These are phyloP conservation scores for Nomada fabriciana DNA, from an alignment of 2,888 invertebrate species.

Conservation along the genomic window DNA sequence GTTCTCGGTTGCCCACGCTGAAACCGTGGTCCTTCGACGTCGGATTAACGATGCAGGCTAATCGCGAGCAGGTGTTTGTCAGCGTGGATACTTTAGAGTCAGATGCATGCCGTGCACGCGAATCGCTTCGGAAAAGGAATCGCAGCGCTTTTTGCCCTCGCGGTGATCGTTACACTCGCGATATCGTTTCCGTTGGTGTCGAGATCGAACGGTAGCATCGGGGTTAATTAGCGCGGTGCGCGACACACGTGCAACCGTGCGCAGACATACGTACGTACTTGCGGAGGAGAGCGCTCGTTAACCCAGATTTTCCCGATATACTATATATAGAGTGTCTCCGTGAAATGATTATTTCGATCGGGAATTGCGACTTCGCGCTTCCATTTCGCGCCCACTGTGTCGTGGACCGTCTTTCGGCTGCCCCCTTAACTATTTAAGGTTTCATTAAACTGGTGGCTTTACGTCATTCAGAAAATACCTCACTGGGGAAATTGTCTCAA, in stretches of 20 bases:
- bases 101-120: conserved; percentile 28
- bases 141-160: conserved; percentile 50
- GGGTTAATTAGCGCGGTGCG: conserved; percentile 66
- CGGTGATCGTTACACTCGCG: conserved; percentile 65
- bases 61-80: conserved; percentile 62
- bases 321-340: conserved; percentile 51
- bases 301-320: conserved; percentile 66
- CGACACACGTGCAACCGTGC: conserved; percentile 33
- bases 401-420: conserved; percentile 28
- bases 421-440: too few relatives aligned
- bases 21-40: conserved; percentile 23
- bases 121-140: conserved; percentile 61
- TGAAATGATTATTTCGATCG: conserved; percentile 53
- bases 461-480: not conserved
- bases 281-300: conserved; percentile 58
- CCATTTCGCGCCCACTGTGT: conserved; percentile 28
- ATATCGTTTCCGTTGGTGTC: conserved; percentile 68
- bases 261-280: not conserved
- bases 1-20: conserved; percentile 1
- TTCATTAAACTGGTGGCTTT: not conserved
- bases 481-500: not conserved
- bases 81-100: conserved; percentile 32
- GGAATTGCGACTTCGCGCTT: conserved; percentile 48
- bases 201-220: conserved; percentile 68
- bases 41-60: conserved; percentile 60